phyloP scores from a whole-genome alignment of 2,797 vertebrate genomes.

The Coregonus suidteri region DNA sequence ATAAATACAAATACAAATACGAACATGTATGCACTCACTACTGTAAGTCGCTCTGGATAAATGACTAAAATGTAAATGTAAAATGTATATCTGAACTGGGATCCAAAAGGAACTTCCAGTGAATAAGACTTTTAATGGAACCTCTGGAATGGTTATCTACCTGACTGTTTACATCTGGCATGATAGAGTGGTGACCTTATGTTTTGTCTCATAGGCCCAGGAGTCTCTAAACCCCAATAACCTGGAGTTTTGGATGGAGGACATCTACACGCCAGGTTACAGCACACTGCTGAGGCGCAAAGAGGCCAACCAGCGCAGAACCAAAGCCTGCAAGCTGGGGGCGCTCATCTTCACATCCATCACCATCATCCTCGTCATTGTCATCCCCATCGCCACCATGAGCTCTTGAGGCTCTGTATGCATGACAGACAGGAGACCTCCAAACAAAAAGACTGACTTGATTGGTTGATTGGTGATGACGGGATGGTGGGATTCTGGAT shows the following conservation, averaged over 20 bases:
- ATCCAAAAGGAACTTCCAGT: no score
- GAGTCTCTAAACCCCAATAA: slow-evolving; percentile 95
- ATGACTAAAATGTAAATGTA: no score
- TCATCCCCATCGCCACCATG: slow-evolving; percentile 90
- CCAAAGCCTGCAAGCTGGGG: slow-evolving; percentile 89
- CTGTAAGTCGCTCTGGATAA: no score
- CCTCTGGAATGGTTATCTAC: neutral
- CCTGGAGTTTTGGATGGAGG: slow-evolving; percentile 96
- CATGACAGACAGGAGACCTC: slow-evolving; percentile 10
- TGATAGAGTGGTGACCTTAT: neutral
- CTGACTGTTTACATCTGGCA: neutral
- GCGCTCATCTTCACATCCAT: slow-evolving; percentile 82
- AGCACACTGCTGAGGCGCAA: slow-evolving; percentile 89
- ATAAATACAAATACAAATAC: no score
- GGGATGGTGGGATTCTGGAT: neutral
- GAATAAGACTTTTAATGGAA: no score
- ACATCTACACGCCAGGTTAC: slow-evolving; percentile 91
- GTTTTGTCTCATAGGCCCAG: slow-evolving; percentile 76
- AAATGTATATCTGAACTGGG: no score
- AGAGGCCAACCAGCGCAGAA: slow-evolving; percentile 85
- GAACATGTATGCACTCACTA: no score
- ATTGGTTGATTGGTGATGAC: neutral
- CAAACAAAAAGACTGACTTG: neutral
- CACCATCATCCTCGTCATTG: slow-evolving; percentile 86
- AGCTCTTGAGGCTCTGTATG: slow-evolving; percentile 72